phyloP scores from a whole-genome alignment of 2,888 invertebrate species.

The Cabera pusaria region DNA sequence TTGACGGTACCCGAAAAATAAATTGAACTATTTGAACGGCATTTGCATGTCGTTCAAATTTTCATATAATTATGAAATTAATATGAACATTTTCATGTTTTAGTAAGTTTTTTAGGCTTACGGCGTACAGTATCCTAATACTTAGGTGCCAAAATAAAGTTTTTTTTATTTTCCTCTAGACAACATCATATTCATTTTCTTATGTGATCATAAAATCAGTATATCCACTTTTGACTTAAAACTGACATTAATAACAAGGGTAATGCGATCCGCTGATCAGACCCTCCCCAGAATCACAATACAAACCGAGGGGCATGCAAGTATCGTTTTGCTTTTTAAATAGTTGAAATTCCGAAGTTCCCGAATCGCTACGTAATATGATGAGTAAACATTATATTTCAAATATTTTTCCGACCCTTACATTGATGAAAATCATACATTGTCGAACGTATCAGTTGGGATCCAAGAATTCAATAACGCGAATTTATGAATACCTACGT shows the following conservation, averaged over 20 bases:
- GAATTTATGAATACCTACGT: slow-evolving; percentile 43
- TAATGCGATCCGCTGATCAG: slow-evolving; percentile 27
- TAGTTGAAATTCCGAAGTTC: slow-evolving; percentile 70
- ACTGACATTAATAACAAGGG: slow-evolving; percentile 16
- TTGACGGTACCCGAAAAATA: slow-evolving; percentile 49
- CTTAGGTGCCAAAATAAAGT: too few species aligned
- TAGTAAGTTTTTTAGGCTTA: too few species aligned
- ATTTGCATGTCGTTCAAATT: slow-evolving; percentile 26
- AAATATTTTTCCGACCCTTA: slow-evolving; percentile 55
- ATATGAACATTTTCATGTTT: too few species aligned
- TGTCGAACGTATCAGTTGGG: slow-evolving; percentile 38
- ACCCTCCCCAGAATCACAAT: slow-evolving; percentile 53
- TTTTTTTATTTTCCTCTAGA: too few species aligned
- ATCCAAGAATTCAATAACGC: slow-evolving; percentile 49
- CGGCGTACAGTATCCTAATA: too few species aligned
- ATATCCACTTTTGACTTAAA: slow-evolving; percentile 21
- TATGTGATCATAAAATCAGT: too few species aligned
- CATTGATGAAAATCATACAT: slow-evolving; percentile 44
- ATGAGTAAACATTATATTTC: slow-evolving; percentile 67
- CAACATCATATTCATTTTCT: too few species aligned
- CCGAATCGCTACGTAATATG: slow-evolving; percentile 68
- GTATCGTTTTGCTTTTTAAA: slow-evolving; percentile 58
- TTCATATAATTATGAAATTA: too few species aligned
- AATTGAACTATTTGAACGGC: too few species aligned
- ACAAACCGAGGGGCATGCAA: slow-evolving; percentile 39